Evolutionary conservation across 2,888 invertebrate genomes (phyloP), one percentile per base, ranked within the genome.

Genomic region (Ectemnius lituratus): DNA sequence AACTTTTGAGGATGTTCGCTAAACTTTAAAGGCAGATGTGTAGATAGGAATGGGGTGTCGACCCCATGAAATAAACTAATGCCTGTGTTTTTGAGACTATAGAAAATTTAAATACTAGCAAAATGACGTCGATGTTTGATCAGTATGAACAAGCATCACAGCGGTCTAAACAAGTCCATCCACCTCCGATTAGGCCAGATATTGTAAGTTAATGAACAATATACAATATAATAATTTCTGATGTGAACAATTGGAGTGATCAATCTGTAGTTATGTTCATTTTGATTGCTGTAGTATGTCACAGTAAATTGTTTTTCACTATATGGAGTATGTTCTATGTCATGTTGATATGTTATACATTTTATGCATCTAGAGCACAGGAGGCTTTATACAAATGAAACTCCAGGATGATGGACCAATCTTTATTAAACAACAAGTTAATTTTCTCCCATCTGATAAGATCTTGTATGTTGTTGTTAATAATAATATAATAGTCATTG

Each of bases 341-440:
- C 20, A 20, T 20, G 20, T 20, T 20, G 20, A 20, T 20, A 20
- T 20, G 8, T 11, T 37, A 0, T 37, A 37, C 8, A 8, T 61
- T 18, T 60, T 11, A 37, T 52, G 57, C 8, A 58, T 73, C 74
- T 76, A 92, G 91, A 92, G 91, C 79, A 91, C 92, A 4, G 88
- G 92, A 71, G 93, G 93, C 18, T 93, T 92, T 80, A 93, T 93
- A 56, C 92, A 93, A 84, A 93, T 93, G 92, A 92, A 92, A 71
- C 87, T 94, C 20, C 94, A 94, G 84, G 95, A 95, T 84, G 96
- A 96, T 80, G 93, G 94, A 18, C 97, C 97, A 8, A 97, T 98
- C 90, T 98, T 98, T 90, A 95, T 94, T 46, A 97, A 96, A 90
- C 94, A 96, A 79, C 95, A 95, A 90, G 95, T 97, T 91, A 95